phyloP scores from a whole-genome alignment of 2,888 invertebrate species.

The Icerya purchasi region DNA sequence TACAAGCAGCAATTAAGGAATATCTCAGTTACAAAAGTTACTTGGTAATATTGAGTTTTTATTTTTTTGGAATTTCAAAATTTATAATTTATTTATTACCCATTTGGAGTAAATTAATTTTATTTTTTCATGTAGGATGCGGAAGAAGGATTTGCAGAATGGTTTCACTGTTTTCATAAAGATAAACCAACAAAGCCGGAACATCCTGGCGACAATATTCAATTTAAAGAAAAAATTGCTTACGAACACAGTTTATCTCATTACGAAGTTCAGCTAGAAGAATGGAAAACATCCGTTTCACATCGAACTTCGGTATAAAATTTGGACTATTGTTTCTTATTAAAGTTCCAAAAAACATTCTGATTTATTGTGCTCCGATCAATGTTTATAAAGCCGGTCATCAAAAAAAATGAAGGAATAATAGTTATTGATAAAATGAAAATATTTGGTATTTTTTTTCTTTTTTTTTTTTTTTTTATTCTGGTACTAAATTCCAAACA shows the following conservation, averaged over 20 bases:
- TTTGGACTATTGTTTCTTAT: neutral
- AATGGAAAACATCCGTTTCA: constrained; percentile 34
- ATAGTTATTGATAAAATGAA: too few species aligned
- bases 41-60: too few species aligned
- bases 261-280: constrained; percentile 51
- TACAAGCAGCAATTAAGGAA: constrained; percentile 42
- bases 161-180: constrained; percentile 65
- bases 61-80: too few species aligned
- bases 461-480: too few species aligned
- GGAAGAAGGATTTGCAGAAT: constrained; percentile 67
- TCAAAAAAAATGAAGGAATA: too few species aligned
- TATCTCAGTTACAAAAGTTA: constrained; percentile 73
- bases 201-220: constrained; percentile 33
- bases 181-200: constrained; percentile 51
- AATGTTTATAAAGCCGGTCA: too few species aligned
- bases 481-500: too few species aligned
- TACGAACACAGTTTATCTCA: constrained; percentile 63
- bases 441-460: too few species aligned
- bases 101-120: too few species aligned
- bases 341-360: too few species aligned
- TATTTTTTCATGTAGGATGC: constrained; percentile 35
- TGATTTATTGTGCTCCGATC: too few species aligned
- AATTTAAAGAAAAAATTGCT: constrained; percentile 72
- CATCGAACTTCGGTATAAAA: constrained; percentile 28
- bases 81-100: too few species aligned